Conservation (phyloP, 2,888 invertebrate genomes). For the Pocota personata region DNA sequence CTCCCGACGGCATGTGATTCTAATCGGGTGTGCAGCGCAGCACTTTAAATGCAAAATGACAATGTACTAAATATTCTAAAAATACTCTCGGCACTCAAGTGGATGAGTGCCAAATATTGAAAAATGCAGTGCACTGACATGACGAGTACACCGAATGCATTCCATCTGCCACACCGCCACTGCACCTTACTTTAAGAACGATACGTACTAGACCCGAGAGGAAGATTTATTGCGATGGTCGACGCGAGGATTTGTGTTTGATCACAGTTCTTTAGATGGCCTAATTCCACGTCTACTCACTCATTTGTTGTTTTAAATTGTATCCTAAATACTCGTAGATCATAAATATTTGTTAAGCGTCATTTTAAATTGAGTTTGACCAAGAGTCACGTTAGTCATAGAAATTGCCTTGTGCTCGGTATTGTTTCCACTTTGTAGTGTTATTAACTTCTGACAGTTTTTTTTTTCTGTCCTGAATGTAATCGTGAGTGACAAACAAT, state of each 20-base stretch:
- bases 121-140: slow-evolving; percentile 56
- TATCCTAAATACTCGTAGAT: slow-evolving; percentile 1
- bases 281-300: slow-evolving; percentile 61
- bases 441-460: slow-evolving; percentile 38
- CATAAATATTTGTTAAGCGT: slow-evolving; percentile 41
- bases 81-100: slow-evolving; percentile 49
- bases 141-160: slow-evolving; percentile 51
- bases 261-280: slow-evolving; percentile 45
- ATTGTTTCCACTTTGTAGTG: slow-evolving; percentile 16
- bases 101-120: slow-evolving; percentile 57
- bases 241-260: slow-evolving; percentile 21
- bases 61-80: slow-evolving; percentile 62
- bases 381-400: slow-evolving; percentile 36
- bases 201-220: neutral
- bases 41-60: slow-evolving; percentile 56
- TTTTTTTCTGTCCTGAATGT: slow-evolving; percentile 23
- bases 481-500: slow-evolving; percentile 57
- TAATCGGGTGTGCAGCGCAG: slow-evolving; percentile 10
- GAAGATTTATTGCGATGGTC: slow-evolving; percentile 53
- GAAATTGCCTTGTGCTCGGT: slow-evolving; percentile 34
- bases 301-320: slow-evolving; percentile 19
- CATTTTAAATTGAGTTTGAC: slow-evolving; percentile 51
- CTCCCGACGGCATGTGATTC: slow-evolving; percentile 1
- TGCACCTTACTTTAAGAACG: neutral
- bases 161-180: slow-evolving; percentile 47